phyloP scores from a whole-genome alignment of 2,113 vertebrate species.

The Okapia johnstoni region DNA sequence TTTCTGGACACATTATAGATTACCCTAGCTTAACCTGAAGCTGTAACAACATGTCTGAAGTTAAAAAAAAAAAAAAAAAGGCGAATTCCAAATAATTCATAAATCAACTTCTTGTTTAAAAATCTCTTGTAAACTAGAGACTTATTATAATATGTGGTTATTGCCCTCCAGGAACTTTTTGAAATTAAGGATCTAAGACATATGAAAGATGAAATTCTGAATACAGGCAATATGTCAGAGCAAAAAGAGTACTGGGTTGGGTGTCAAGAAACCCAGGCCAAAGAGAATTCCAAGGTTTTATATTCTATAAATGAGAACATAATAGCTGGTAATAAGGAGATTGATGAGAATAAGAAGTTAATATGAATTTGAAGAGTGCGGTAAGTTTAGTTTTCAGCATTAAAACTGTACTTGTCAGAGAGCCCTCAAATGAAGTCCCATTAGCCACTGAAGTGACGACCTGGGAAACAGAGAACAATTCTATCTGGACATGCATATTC shows the following conservation, averaged over 20 bases:
- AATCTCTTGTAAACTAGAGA: background rate
- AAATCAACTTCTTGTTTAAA: conserved; percentile 13
- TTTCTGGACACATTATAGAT: background rate
- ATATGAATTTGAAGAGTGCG: background rate
- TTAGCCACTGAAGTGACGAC: background rate
- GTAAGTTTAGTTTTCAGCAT: background rate
- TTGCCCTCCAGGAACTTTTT: background rate
- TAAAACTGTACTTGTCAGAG: background rate
- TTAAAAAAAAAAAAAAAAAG: background rate
- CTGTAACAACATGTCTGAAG: background rate
- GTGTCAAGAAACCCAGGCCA: background rate
- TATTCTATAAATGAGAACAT: background rate
- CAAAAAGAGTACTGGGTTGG: background rate
- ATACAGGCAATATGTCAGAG: background rate
- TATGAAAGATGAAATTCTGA: background rate
- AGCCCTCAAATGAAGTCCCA: background rate
- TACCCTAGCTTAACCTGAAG: background rate
- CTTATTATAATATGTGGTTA: background rate
- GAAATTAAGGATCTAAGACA: background rate
- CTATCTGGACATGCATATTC: background rate
- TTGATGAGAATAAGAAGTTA: background rate
- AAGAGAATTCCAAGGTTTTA: background rate
- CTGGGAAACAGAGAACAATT: background rate
- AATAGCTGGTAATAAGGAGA: background rate
- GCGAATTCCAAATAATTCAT: background rate